These are phyloP conservation scores for Aspidiotus destructor DNA, from an alignment of 2,888 invertebrate genomes.

Conservation along the genomic window DNA sequence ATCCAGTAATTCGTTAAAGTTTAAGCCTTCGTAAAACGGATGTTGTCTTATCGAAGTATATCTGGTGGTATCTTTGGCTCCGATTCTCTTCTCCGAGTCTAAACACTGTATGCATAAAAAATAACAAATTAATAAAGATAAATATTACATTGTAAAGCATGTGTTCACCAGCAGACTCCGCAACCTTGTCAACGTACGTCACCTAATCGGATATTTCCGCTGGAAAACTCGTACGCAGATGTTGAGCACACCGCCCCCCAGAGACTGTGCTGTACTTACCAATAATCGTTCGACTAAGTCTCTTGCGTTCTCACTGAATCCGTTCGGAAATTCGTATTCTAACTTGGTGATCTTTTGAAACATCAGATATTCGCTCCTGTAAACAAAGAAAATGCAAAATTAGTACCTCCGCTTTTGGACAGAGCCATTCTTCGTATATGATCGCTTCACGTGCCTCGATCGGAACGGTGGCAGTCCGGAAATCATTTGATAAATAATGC, in stretches of 20 bases:
- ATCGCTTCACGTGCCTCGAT: slow-evolving; percentile 47
- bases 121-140: background rate
- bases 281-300: slow-evolving; percentile 79
- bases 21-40: slow-evolving; percentile 70
- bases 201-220: no score
- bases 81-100: slow-evolving; percentile 69
- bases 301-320: slow-evolving; percentile 74
- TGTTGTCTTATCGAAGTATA: slow-evolving; percentile 79
- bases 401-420: no score
- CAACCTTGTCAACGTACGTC: background rate
- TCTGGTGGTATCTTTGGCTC: slow-evolving; percentile 61
- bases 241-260: no score
- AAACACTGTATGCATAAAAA: slow-evolving; percentile 46
- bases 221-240: no score
- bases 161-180: background rate
- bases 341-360: slow-evolving; percentile 89
- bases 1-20: slow-evolving; percentile 68
- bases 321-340: slow-evolving; percentile 85
- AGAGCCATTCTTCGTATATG: no score
- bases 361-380: slow-evolving; percentile 82
- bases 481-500: slow-evolving; percentile 94
- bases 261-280: slow-evolving; percentile 43
- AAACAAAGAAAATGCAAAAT: no score
- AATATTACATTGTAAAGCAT: no score
- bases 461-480: slow-evolving; percentile 86